Evolutionary conservation across 2,113 vertebrate genomes (phyloP), one percentile per base, ranked within the genome.

Genomic region (Lucifuga dentata): DNA sequence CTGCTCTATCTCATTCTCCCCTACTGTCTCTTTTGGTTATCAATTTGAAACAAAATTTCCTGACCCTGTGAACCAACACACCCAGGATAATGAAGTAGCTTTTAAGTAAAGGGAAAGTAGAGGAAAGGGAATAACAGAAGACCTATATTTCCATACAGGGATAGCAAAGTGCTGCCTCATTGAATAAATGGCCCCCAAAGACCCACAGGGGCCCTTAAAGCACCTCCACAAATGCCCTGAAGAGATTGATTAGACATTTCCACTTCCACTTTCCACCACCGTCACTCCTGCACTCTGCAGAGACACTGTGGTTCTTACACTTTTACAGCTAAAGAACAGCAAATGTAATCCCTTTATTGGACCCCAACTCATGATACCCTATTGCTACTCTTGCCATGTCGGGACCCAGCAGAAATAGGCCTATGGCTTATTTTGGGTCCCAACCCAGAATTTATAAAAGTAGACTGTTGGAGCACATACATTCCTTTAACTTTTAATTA

Each of bases 221-320:
- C 89, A 91, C 88, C 88, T 89, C 88, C 80, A 88, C 90, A 91
- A 91, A 92, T 24, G 62, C 81, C 87, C 92, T 84, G 88, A 88
- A 92, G 93, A 76, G 61, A 80, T 83, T 92, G 53, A 84, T 85
- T 88, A 88, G 90, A 76, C 90, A 86, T 92, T 92, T 90, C 65
- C 90, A 86, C 19, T 75, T 62, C 50, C 16, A 78, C 84, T 93
- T 91, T 89, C 91, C 90, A 87, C 85, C 93, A 90, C 91, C 93
- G 93, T 83, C 68, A 44, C 36, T 68, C 48, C 51, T 77, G 32
- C 48, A 29, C 43, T 26, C 49, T 90, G 70, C 81, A 89, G 83
- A 78, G 81, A 57, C 59, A 69, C 69, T 64, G 48, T 76, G 65
- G 50, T 81, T 77, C 29, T 73, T 69, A 59, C 78, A 61, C 68